These are phyloP conservation scores for Gambusia yucatana DNA, from an alignment of 2,797 vertebrate genomes.

Conservation along the genomic window DNA sequence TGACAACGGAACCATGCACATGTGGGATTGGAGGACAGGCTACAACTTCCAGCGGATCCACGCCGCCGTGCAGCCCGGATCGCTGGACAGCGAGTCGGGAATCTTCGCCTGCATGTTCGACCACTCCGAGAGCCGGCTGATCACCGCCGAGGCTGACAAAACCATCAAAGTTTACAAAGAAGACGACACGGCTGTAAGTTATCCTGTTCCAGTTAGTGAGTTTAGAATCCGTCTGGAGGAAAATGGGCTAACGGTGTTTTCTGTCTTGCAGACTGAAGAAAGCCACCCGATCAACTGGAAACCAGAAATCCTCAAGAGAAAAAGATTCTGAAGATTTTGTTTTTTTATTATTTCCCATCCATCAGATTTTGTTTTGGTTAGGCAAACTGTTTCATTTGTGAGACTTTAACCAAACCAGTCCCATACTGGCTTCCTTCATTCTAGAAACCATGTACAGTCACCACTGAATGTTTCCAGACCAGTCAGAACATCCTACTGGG, in stretches of 20 bases:
- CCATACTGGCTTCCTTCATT: conserved; percentile 27
- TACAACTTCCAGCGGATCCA: conserved; percentile 99
- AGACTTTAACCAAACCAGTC: conserved; percentile 2
- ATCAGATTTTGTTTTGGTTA: conserved; percentile 19
- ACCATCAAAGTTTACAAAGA: conserved; percentile 99
- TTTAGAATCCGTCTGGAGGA: neutral
- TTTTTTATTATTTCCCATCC: conserved; percentile 16
- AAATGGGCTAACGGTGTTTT: conserved; percentile 59
- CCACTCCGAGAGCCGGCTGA: conserved; percentile 92
- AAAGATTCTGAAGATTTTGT: conserved; percentile 87
- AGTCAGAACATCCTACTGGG: conserved; percentile 30
- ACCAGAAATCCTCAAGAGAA: conserved; percentile 98
- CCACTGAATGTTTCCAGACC: conserved; percentile 45
- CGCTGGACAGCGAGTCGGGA: conserved; percentile 97
- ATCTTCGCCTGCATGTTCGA: conserved; percentile 97
- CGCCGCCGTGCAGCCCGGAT: conserved; percentile 96
- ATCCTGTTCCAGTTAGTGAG: neutral
- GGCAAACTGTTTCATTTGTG: neutral
- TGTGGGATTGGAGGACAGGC: conserved; percentile 99
- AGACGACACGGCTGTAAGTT: conserved; percentile 92
- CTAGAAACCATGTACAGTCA: conserved; percentile 66
- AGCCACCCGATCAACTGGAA: conserved; percentile 98
- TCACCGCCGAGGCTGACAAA: conserved; percentile 98
- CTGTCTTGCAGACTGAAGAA: conserved; percentile 91
- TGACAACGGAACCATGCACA: conserved; percentile 98